Evolutionary conservation across 2,888 invertebrate genomes (phyloP), one percentile per base, ranked within the genome.

Genomic region (Stenotaenia linearis): DNA sequence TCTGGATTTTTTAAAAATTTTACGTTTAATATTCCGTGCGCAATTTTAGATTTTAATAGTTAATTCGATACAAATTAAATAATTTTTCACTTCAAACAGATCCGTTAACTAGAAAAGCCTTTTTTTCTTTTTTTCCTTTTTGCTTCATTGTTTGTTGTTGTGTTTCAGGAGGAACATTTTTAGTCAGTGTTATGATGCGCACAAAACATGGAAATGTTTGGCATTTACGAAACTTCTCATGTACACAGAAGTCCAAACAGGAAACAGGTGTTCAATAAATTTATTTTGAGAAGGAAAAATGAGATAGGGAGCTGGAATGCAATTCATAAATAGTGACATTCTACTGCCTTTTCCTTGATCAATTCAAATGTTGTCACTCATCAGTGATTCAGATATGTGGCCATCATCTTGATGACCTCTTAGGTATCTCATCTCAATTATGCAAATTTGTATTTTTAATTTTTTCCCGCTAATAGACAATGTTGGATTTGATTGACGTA

Each of bases 211-310:
- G 69, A 28, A 69, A 28, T 69, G 69, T 69, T 69, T 69, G 69
- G 69, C 69, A 69, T 28, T 69, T 69, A 12, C 28, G 69, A 69
- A 69, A 69, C 69, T 69, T 69, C 69, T 69, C 69, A 25, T 28
- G 69, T 28, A 69, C 28, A 69, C 69, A 69, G 69, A 69, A 69
- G 69, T 69, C 69, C 69, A 69, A 69, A 69, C 69, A 69, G 69
- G 69, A 69, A 69, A n/a, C 69, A 69, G 69, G 69, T 69, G 69
- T 69, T 69, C 69, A 69, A 69, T 69, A 69, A 69, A 69, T 69
- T 69, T 69, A 69, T 69, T 69, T 69, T 69, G 69, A 69, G 69
- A 69, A 69, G 69, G 69, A 69, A 69, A 69, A 69, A 69, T 69
- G 69, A 69, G 69, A 69, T 69, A 69, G 69, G 69, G 69, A 69